phyloP scores from a whole-genome alignment of 2,113 vertebrate species.

The Oenanthe oenanthe region DNA sequence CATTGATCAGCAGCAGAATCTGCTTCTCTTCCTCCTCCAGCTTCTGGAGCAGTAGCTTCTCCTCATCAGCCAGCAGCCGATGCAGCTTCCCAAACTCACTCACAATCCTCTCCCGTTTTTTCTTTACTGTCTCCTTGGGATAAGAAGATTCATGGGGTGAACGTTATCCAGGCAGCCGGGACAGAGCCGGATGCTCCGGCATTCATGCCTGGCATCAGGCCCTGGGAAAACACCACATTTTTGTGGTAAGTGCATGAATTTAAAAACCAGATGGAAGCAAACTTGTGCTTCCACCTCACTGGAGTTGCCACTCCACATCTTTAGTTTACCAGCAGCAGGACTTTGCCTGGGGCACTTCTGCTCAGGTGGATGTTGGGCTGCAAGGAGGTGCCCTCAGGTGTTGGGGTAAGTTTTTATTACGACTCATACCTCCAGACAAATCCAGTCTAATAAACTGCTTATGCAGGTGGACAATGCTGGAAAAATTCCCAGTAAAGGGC shows the following conservation, averaged over 20 bases:
- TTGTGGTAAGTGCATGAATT: neutral
- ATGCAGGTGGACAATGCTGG: neutral
- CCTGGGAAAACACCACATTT: neutral
- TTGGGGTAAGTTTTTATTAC: rapidly evolving
- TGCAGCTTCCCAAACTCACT: conserved; percentile 55
- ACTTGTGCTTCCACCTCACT: neutral
- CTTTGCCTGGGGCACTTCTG: neutral
- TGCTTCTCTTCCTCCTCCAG: conserved; percentile 56
- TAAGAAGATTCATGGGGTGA: neutral
- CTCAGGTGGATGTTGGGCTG: neutral
- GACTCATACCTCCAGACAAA: neutral
- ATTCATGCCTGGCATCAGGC: neutral
- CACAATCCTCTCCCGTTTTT: conserved; percentile 41
- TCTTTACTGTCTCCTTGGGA: conserved; percentile 35
- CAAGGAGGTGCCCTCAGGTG: neutral
- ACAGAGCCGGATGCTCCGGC: rapidly evolving
- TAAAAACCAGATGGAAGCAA: neutral
- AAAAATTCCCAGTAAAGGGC: neutral
- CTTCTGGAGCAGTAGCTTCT: conserved; percentile 55
- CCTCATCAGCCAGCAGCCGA: conserved; percentile 37
- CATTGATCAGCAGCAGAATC: conserved; percentile 46
- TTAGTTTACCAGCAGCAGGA: neutral
- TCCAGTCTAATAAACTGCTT: neutral
- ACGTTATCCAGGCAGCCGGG: rapidly evolving
- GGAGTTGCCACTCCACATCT: rapidly evolving